Conservation (phyloP, 1,140 invertebrate species). For the Araneus ventricosus region DNA sequence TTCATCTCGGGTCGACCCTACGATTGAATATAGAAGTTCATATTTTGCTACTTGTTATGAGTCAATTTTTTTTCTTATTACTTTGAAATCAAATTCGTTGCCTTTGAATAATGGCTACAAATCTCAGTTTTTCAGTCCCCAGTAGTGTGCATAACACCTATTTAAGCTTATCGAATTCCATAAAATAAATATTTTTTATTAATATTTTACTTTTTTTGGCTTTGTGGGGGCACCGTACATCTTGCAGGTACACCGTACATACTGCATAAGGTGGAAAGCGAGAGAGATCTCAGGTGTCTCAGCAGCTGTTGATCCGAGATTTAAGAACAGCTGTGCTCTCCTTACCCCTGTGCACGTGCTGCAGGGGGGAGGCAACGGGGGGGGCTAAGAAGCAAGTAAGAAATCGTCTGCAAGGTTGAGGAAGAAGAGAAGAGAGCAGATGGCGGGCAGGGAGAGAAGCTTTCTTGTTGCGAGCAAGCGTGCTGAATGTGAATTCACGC, state of each 20-base stretch:
- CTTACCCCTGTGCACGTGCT: slow-evolving; percentile 23
- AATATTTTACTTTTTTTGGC: too few relatives aligned
- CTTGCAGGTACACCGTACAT: background rate
- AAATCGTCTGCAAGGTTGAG: slow-evolving; percentile 30
- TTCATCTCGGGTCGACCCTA: too few relatives aligned
- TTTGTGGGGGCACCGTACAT: background rate
- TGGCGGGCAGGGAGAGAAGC: slow-evolving; percentile 15
- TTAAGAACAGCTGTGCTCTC: slow-evolving; percentile 26
- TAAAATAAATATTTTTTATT: too few relatives aligned
- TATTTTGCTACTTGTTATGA: too few relatives aligned
- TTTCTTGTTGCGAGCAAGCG: background rate
- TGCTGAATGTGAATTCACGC: background rate
- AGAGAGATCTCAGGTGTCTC: slow-evolving; percentile 3
- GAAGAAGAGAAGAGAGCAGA: background rate
- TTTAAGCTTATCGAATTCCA: too few relatives aligned
- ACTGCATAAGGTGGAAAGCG: background rate
- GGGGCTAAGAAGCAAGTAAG: background rate
- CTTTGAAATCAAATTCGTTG: too few relatives aligned
- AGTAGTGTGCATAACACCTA: too few relatives aligned
- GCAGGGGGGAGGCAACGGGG: background rate
- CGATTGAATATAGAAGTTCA: too few relatives aligned
- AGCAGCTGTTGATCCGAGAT: slow-evolving; percentile 26
- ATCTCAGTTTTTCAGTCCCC: too few relatives aligned
- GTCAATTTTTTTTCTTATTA: too few relatives aligned
- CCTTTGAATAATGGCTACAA: too few relatives aligned